phyloP scores from a whole-genome alignment of 2,797 vertebrate species.

The Arctocebus calabarensis region DNA sequence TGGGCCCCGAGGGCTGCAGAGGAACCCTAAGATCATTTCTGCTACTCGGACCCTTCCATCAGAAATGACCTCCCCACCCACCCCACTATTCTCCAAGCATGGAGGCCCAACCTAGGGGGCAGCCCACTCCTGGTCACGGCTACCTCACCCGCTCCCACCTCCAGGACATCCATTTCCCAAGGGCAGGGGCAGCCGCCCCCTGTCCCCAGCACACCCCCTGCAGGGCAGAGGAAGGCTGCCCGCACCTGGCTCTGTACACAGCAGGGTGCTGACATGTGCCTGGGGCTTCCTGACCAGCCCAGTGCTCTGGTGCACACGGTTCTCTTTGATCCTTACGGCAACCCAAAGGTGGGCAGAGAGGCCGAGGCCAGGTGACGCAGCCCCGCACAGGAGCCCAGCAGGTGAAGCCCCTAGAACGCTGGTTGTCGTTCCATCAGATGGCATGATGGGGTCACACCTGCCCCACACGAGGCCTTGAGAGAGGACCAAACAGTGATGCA shows the following conservation, averaged over 20 bases:
- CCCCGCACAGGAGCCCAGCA: accelerated
- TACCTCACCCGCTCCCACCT: too few relatives aligned
- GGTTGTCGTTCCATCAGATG: too few relatives aligned
- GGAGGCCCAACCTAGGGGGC: accelerated
- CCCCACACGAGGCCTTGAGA: too few relatives aligned
- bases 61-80: background rate
- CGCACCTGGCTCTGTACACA: too few relatives aligned
- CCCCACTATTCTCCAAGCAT: background rate
- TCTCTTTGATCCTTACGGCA: background rate
- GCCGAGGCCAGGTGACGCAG: accelerated
- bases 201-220: accelerated
- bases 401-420: background rate
- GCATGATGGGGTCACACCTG: background rate
- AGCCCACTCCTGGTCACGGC: accelerated
- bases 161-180: accelerated
- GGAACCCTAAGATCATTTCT: too few relatives aligned
- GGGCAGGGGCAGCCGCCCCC: background rate
- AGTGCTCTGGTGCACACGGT: accelerated
- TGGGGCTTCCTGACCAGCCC: accelerated
- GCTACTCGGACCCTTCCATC: too few relatives aligned
- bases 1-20: background rate
- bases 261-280: accelerated
- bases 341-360: background rate
- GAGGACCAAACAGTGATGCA: too few relatives aligned
- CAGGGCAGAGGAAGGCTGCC: background rate